Conservation (phyloP, 2,888 invertebrate genomes). For the Hypolimnas misippus region DNA sequence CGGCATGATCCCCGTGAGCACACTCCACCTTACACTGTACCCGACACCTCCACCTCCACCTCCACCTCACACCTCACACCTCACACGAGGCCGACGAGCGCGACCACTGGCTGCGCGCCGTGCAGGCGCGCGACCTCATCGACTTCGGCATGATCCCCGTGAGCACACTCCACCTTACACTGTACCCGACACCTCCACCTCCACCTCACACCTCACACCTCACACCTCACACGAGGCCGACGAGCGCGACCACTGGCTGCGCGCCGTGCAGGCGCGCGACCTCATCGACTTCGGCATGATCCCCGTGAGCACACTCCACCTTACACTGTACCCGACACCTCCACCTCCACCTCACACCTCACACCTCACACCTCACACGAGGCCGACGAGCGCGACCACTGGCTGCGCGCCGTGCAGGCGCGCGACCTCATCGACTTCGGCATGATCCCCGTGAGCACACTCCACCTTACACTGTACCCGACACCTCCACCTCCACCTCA, state of each 20-base stretch:
- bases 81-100: slow-evolving; percentile 1
- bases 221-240: neutral
- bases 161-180: neutral
- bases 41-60: neutral
- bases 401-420: slow-evolving; percentile 5
- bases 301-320: neutral
- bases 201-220: too few species aligned
- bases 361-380: too few species aligned
- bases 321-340: neutral
- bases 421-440: slow-evolving; percentile 7
- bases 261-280: slow-evolving; percentile 5
- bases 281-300: slow-evolving; percentile 7
- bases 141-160: slow-evolving; percentile 4
- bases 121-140: slow-evolving; percentile 7
- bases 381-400: slow-evolving; percentile 5
- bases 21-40: neutral
- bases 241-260: slow-evolving; percentile 7
- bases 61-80: too few species aligned
- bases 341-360: too few species aligned
- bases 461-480: neutral
- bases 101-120: slow-evolving; percentile 5
- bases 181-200: too few species aligned
- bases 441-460: neutral
- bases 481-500: too few species aligned
- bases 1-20: slow-evolving; percentile 2